Percentiles rank a stretch among this genome's conserved stretches.
phyloP scores from a whole-genome alignment of 2,797 vertebrate species.

The Xyrichtys novacula region DNA sequence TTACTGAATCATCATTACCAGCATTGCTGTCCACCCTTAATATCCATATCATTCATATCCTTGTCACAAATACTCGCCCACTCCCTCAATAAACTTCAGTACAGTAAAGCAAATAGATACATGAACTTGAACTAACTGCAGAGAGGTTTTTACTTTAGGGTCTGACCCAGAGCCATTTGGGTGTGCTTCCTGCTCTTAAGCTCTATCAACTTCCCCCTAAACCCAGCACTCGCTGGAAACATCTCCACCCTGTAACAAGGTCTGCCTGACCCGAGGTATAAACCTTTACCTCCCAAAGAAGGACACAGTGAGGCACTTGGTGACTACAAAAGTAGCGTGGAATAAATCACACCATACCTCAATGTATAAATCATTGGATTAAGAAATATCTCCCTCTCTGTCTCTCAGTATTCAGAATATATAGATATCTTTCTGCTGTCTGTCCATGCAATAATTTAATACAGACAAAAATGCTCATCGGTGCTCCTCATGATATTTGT shows the following conservation, averaged over 20 bases:
- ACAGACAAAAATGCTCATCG: constrained; percentile 27
- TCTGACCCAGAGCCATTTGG: constrained; percentile 72
- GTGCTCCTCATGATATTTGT: constrained; percentile 35
- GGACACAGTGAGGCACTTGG: not conserved
- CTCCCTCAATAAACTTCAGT: constrained; percentile 43
- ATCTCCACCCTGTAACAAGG: constrained; percentile 60
- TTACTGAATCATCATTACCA: constrained; percentile 13
- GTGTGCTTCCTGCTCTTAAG: constrained; percentile 80
- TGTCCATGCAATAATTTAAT: no score
- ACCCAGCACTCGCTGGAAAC: constrained; percentile 63
- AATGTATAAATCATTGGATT: not conserved
- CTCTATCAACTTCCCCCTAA: constrained; percentile 85
- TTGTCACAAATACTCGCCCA: constrained; percentile 54
- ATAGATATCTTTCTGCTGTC: no score
- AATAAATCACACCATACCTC: not conserved
- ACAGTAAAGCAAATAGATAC: constrained; percentile 59
- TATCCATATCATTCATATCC: constrained; percentile 41
- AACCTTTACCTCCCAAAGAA: constrained; percentile 20
- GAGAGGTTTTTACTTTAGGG: constrained; percentile 40
- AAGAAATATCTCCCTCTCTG: no score
- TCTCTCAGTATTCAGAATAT: no score
- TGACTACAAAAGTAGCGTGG: constrained; percentile 13
- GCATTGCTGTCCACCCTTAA: constrained; percentile 19
- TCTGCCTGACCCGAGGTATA: constrained; percentile 27
- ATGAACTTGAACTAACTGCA: constrained; percentile 56